Base-by-base conservation (phyloP, 1,140 invertebrate species). In the Leptopilina clavipes region DNA sequence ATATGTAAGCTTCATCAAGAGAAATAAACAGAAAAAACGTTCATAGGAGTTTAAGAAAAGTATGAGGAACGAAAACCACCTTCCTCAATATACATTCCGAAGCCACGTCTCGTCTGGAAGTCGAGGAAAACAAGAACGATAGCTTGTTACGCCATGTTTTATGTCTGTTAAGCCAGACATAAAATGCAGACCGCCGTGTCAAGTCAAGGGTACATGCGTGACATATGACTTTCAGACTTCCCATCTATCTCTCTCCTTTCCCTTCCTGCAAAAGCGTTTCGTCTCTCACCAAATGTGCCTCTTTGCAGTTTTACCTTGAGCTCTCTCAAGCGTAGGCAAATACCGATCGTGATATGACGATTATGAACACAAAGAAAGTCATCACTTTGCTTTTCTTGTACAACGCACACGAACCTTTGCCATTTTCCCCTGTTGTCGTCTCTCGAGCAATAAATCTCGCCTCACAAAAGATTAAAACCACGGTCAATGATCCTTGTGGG, bases 111-210 rank as follows among this genome's bases (percentile, higher is more conserved):
- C 25, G 54, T 56, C 54, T 56, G 17, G 7, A 65, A 65, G 56
- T 65, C 19, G 56, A 65, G 56, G 56, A 65, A 65, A 65, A 65
- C 56, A 65, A 25, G 9, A 65, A 10, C 19, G 56, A 65, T 65
- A 65, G 56, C 19, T 65, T 11, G 22, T 65, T 65, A 19, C 56
- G 12, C 19, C 22, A 22, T 65, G 56, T 65, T 65, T 65, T 65
- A 65, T 65, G 56, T 65, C 56, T 65, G 56, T 65, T 65, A 25
- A 65, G 56, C 56, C 56, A 65, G 56, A 65, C 56, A 25, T 65
- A 65, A 65, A 65, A 65, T 65, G 56, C 56, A 65, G 56, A 22
- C 56, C 56, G 56, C 56, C 25, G 56, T 65, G 56, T 65, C 56
- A 65, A 65, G 56, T 65, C 56, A 65, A 65, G 56, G 56, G 56